phyloP scores from a whole-genome alignment of 2,113 vertebrate genomes.

The Alectura lathami region DNA sequence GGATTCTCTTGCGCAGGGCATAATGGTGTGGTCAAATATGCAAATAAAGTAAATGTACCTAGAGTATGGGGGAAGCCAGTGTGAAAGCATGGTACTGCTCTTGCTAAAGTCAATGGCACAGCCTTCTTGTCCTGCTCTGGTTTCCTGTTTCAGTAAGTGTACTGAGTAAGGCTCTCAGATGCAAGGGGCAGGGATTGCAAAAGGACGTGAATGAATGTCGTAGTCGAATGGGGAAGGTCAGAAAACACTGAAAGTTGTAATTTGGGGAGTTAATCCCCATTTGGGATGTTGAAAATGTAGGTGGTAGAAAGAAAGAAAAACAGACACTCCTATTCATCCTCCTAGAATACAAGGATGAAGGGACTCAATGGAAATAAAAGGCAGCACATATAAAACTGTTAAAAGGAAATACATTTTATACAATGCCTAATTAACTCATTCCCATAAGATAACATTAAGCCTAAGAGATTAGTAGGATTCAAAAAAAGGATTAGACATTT shows the following conservation, averaged over 20 bases:
- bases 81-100: neutral
- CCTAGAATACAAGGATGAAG: neutral
- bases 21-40: neutral
- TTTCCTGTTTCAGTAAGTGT: neutral
- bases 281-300: neutral
- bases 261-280: neutral
- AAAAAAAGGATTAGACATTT: slow-evolving; percentile 62
- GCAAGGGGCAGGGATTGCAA: neutral
- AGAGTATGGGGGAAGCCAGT: neutral
- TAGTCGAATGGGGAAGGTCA: neutral
- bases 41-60: neutral
- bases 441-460: slow-evolving; percentile 46
- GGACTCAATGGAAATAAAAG: neutral
- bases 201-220: fast-evolving
- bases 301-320: neutral
- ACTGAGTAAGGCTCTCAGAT: neutral
- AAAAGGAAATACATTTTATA: slow-evolving; percentile 22
- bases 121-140: neutral
- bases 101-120: neutral
- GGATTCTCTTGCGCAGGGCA: neutral
- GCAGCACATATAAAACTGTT: neutral
- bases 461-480: slow-evolving; percentile 67
- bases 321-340: neutral
- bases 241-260: neutral
- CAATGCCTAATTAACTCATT: slow-evolving; percentile 57